Conservation (phyloP, 2,113 vertebrate species). For the Pongo abelii region DNA sequence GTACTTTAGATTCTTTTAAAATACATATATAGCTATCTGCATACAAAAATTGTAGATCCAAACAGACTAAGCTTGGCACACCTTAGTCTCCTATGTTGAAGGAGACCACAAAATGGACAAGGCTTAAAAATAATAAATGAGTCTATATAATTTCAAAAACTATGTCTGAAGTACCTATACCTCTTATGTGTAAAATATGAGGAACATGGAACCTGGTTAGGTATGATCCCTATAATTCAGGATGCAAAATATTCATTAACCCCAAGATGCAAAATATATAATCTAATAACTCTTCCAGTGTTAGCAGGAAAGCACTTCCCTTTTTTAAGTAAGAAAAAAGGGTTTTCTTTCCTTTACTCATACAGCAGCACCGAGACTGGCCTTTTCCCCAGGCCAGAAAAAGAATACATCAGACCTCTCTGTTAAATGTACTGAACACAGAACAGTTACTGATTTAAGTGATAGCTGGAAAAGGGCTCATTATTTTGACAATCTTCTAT, state of each 20-base stretch:
- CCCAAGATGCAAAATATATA: background rate
- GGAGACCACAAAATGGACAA: background rate
- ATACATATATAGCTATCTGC: background rate
- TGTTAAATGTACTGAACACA: background rate
- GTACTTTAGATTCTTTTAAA: background rate
- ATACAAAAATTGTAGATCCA: background rate
- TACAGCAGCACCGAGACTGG: background rate
- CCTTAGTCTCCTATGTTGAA: background rate
- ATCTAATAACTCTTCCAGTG: background rate
- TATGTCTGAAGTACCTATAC: background rate
- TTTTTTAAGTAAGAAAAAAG: background rate
- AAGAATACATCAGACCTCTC: background rate
- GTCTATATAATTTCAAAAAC: background rate
- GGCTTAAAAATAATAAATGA: background rate
- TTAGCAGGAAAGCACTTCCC: background rate
- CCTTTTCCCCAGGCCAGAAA: background rate
- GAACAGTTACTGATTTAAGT: background rate
- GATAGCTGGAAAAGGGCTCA: background rate
- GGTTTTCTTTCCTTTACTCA: background rate
- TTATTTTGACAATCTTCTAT: background rate
- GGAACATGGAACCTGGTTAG: background rate
- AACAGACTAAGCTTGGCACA: background rate
- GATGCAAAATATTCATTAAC: background rate
- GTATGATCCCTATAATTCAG: background rate
- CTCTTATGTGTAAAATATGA: no score